Conservation (phyloP, 2,888 invertebrate species). For the Synergus umbraculus region DNA sequence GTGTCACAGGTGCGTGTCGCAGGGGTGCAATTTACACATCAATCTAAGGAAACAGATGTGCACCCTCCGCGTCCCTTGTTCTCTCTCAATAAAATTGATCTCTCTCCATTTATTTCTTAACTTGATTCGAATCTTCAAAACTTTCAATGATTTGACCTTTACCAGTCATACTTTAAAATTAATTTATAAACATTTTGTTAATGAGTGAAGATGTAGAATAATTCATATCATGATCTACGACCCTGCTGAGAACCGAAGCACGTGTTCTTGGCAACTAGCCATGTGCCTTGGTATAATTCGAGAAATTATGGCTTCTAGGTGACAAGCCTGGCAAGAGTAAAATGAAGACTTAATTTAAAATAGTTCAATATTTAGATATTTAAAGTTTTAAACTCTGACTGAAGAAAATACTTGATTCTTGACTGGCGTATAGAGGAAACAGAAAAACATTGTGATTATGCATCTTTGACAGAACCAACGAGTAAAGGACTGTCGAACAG, state of each 20-base stretch:
- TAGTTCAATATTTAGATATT: too few species aligned
- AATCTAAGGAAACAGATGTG: conserved; percentile 72
- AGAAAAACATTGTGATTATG: conserved; percentile 60
- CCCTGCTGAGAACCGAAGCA: conserved; percentile 7
- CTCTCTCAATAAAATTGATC: conserved; percentile 41
- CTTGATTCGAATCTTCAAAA: conserved; percentile 3
- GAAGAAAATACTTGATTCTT: background rate
- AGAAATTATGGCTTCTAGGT: conserved; percentile 63
- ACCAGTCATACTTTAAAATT: background rate
- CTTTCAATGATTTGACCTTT: background rate
- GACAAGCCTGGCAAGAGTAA: background rate
- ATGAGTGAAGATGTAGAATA: background rate
- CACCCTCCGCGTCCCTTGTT: conserved; percentile 50
- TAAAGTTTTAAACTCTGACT: too few species aligned
- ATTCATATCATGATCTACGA: conserved; percentile 11
- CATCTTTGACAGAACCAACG: background rate
- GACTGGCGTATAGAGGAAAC: background rate
- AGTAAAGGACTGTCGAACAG: conserved; percentile 3
- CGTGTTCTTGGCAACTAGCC: conserved; percentile 61
- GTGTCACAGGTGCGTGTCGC: conserved; percentile 70
- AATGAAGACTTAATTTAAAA: background rate
- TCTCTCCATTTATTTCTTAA: conserved; percentile 40
- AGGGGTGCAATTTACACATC: conserved; percentile 71
- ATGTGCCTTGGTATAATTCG: conserved; percentile 68
- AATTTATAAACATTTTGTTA: background rate